Conservation (phyloP, 2,797 vertebrate species). For the Darevskia nairensis region DNA sequence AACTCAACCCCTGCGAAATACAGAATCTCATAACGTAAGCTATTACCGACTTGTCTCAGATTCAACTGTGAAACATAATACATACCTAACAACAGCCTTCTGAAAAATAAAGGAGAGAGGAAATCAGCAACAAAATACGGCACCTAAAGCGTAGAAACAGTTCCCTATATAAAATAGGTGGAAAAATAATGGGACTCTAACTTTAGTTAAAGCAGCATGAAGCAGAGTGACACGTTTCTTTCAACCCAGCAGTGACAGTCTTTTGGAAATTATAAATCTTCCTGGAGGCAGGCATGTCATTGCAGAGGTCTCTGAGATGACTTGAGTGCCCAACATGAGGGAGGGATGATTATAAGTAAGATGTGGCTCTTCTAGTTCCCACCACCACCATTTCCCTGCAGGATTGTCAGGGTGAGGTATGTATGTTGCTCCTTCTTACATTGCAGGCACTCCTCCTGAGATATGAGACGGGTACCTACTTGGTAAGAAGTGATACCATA, state of each 20-base stretch:
- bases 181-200: no score
- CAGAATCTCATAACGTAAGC: no score
- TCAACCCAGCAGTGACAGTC: background rate
- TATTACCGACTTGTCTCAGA: no score
- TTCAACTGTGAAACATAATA: no score
- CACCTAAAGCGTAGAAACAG: no score
- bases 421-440: background rate
- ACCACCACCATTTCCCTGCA: background rate
- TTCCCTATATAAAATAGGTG: no score
- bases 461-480: no score
- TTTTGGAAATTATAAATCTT: background rate
- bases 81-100: no score
- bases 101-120: no score
- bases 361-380: background rate
- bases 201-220: background rate
- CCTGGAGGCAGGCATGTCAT: no score
- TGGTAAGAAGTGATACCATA: background rate
- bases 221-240: background rate
- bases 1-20: no score
- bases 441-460: background rate
- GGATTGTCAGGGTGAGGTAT: background rate
- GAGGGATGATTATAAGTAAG: background rate
- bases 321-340: background rate
- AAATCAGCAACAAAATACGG: no score
- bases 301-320: background rate